Base-by-base conservation (phyloP, 2,888 invertebrate genomes). In the Dynastes grantii region DNA sequence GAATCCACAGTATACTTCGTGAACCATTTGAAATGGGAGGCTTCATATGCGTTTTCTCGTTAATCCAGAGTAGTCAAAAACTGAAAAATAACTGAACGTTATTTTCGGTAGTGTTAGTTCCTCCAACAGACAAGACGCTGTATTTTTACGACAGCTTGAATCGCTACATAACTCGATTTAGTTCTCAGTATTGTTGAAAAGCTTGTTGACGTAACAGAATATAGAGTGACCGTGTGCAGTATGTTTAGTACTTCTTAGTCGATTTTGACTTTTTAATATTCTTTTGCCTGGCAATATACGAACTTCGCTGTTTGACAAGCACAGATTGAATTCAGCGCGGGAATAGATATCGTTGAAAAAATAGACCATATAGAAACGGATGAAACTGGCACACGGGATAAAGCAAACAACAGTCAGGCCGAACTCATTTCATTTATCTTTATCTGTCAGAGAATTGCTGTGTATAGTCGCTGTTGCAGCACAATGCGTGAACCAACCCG, bases 381-480 rank as follows among this genome's bases (percentile, higher is more conserved):
- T 75, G 78, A 51, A 71, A 77, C 77, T 77, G 77, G 78, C 78
- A 75, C 71, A 78, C 78, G 73, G 78, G 78, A 78, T 78, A 78
- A 78, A 78, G 78, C 78, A 78, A 78, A 78, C 78, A 78, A 78
- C 78, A 78, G 73, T 65, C 73, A 71, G 73, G 65, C 73, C 73
- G 78, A 80, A 83, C 83, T 80, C 81, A 79, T 79, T 81, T 79
- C 84, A 82, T 79, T 79, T 81, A 81, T 81, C 78, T 78, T 81
- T 80, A 80, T 81, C 79, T 80, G 80, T 80, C 81, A 81, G 80
- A 53, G 78, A 78, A 71, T 78, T 71, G 67, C 67, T 61, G 77
- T 77, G 68, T 67, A 77, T 77, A 68, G 77, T 67, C 68, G 67
- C 77, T 58, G 77, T 61, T 67, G 68, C 73, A 68, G 77, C 77